Percentiles rank a stretch among this genome's conserved stretches.
Evolutionary conservation across 2,888 invertebrate species (phyloP).

Genomic region (Epinotia ramella): DNA sequence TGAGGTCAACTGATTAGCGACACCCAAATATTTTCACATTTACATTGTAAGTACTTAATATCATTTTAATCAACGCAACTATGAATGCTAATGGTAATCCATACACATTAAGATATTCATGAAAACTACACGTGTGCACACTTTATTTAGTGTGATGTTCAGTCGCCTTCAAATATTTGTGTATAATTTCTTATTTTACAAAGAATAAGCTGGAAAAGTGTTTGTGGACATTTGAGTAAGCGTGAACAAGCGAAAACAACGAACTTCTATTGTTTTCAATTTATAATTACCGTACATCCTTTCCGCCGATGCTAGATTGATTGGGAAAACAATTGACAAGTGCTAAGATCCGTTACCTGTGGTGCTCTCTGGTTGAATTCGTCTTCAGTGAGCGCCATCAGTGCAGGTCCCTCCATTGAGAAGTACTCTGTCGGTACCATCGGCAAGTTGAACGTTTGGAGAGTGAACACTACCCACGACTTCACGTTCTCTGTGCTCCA

Average conservation of each 20-base stretch:
- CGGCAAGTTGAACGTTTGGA: slow-evolving; percentile 91
- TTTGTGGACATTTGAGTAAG: background rate
- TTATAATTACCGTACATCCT: background rate
- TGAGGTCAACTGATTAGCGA: slow-evolving; percentile 27
- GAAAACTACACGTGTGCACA: too few species aligned
- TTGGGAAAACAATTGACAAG: background rate
- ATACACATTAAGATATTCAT: background rate
- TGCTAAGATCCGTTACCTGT: slow-evolving; percentile 85
- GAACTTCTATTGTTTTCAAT: background rate
- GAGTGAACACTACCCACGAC: slow-evolving; percentile 95
- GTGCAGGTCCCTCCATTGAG: slow-evolving; percentile 91
- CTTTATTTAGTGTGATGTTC: background rate
- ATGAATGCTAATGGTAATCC: background rate
- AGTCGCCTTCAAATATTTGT: background rate
- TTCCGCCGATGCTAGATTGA: too few species aligned
- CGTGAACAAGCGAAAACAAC: background rate
- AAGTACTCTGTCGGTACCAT: slow-evolving; percentile 91
- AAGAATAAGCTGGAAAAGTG: background rate
- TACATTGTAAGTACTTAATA: slow-evolving; percentile 2
- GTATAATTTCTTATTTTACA: background rate
- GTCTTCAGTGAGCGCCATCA: slow-evolving; percentile 92
- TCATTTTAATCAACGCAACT: background rate
- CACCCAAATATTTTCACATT: slow-evolving; percentile 10
- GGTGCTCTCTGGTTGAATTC: slow-evolving; percentile 94
- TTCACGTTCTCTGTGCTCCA: slow-evolving; percentile 95